Conservation (phyloP, 2,797 vertebrate genomes). For the Clangula hyemalis region DNA sequence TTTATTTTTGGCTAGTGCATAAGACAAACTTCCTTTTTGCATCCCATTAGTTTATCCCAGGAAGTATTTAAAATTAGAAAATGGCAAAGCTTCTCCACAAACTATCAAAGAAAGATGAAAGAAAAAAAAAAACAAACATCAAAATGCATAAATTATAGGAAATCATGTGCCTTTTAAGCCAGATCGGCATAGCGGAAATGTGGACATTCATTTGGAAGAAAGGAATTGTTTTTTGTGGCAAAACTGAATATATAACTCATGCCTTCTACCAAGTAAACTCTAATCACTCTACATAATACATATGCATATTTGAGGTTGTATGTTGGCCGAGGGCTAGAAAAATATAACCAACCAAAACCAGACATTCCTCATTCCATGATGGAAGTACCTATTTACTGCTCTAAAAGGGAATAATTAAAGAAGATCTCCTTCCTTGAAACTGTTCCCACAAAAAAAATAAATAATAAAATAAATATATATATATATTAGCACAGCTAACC, state of each 20-base stretch:
- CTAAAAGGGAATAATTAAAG: constrained; percentile 32
- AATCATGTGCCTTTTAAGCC: constrained; percentile 50
- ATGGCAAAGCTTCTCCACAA: not conserved
- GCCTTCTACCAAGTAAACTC: constrained; percentile 62
- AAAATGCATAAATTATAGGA: constrained; percentile 46
- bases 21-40: not conserved
- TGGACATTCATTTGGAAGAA: constrained; percentile 26
- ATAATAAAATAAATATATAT: no score
- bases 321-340: constrained; percentile 10
- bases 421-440: not conserved
- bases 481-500: not conserved
- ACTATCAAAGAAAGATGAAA: not conserved
- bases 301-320: constrained; percentile 68
- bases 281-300: constrained; percentile 58
- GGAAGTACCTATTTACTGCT: constrained; percentile 49
- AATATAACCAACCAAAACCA: constrained; percentile 51
- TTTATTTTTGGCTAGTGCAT: constrained; percentile 14
- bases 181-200: constrained; percentile 39
- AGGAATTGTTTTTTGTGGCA: constrained; percentile 56
- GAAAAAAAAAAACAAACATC: not conserved
- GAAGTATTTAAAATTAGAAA: constrained; percentile 13
- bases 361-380: constrained; percentile 34
- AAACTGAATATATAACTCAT: constrained; percentile 59
- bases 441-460: not conserved
- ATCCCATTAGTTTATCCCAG: constrained; percentile 13